These are phyloP conservation scores for Vireo altiloquus DNA, from an alignment of 2,113 vertebrate genomes.

Conservation along the genomic window DNA sequence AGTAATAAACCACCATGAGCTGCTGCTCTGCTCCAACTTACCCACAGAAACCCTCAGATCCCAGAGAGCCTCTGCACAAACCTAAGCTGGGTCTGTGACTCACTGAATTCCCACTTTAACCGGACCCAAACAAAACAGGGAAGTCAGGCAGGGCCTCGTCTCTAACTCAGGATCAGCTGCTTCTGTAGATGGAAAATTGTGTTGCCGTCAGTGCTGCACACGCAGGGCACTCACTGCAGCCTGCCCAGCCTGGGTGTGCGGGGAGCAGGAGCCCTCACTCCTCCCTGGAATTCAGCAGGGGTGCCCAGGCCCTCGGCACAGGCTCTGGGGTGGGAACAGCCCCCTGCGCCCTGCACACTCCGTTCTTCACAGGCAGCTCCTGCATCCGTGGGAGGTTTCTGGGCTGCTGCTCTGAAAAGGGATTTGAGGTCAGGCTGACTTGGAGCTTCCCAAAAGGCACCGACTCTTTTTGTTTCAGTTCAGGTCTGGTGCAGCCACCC, in stretches of 20 bases:
- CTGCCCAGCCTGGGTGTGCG: accelerated
- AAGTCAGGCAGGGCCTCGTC: accelerated
- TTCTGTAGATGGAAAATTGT: neutral
- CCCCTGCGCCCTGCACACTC: neutral
- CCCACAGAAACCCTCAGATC: neutral
- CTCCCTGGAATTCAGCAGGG: neutral
- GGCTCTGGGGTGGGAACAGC: accelerated
- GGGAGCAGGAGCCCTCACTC: too few relatives aligned
- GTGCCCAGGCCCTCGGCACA: neutral
- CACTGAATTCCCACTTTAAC: neutral
- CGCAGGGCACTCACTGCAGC: accelerated
- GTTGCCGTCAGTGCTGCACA: accelerated
- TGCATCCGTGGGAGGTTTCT: neutral
- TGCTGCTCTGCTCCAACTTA: accelerated
- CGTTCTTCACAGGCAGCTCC: accelerated
- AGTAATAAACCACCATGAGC: accelerated
- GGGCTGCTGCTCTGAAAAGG: neutral
- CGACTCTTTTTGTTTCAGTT: neutral
- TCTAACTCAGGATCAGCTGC: neutral
- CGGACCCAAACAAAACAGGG: neutral
- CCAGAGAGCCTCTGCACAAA: neutral
- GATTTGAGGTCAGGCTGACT: slow-evolving; percentile 22
- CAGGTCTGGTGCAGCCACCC: accelerated
- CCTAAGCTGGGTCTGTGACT: neutral
- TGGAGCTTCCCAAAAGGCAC: neutral